A percentile compares a stretch with the other conserved stretches of the same genome.
phyloP scores from a whole-genome alignment of 2,888 invertebrate genomes.

The Trachelus troglodyta region DNA sequence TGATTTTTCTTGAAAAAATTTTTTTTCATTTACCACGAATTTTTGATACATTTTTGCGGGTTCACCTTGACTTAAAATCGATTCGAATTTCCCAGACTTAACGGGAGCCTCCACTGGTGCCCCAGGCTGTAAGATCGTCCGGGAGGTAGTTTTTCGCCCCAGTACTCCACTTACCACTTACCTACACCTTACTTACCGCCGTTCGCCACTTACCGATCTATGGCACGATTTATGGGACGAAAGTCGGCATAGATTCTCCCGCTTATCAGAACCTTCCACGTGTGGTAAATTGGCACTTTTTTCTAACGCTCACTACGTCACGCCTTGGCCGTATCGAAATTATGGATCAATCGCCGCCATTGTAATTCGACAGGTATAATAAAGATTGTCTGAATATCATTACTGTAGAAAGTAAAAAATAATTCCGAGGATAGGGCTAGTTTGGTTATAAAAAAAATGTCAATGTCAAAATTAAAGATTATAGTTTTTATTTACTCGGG shows the following conservation, averaged over 20 bases:
- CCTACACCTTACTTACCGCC: conserved; percentile 46
- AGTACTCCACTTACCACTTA: conserved; percentile 60
- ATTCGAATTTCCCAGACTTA: conserved; percentile 53
- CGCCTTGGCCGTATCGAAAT: neutral
- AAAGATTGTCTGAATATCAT: neutral
- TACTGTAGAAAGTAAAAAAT: neutral
- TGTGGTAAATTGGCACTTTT: neutral
- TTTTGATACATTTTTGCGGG: neutral
- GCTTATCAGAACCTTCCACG: neutral
- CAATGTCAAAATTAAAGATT: too few relatives aligned
- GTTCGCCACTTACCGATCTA: neutral
- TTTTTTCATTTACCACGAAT: neutral
- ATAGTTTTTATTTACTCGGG: neutral
- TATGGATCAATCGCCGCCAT: neutral
- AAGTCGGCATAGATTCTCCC: neutral
- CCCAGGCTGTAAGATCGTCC: neutral
- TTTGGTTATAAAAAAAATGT: neutral
- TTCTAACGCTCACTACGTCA: neutral
- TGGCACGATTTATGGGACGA: neutral
- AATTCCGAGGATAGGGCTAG: neutral
- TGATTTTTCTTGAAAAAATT: too few relatives aligned
- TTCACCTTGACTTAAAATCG: conserved; percentile 29
- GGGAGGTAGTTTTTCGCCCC: conserved; percentile 60
- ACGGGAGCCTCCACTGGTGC: conserved; percentile 33
- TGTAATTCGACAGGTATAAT: neutral